A percentile compares a stretch with the other conserved stretches of the same genome.
Evolutionary conservation across 1,140 invertebrate species (phyloP).

Genomic region (Rhopalosiphum padi): DNA sequence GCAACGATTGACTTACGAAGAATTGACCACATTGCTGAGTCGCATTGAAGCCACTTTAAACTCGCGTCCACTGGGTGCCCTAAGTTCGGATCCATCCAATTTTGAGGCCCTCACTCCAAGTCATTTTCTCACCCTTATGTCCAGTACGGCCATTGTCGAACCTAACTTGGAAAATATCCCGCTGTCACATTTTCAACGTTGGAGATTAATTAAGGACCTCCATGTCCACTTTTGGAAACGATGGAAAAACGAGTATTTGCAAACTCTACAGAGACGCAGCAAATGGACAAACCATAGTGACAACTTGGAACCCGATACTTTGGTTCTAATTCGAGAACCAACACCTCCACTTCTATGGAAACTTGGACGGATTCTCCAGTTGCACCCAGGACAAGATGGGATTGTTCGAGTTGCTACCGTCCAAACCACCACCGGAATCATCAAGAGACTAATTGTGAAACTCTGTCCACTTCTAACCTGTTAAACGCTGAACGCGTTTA

Average conservation of each 20-base stretch:
- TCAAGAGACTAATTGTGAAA: not conserved
- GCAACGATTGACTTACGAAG: constrained; percentile 60
- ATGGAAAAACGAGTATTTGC: not conserved
- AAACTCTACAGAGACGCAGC: not conserved
- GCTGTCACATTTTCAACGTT: not conserved
- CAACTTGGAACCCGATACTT: not conserved
- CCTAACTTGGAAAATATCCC: not conserved
- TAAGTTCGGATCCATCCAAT: constrained; percentile 59
- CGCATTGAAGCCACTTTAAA: constrained; percentile 62
- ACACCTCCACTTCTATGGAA: not conserved
- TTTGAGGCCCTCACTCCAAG: constrained; percentile 9
- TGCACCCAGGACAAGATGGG: not conserved
- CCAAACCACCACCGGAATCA: not conserved
- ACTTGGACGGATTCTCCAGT: not conserved
- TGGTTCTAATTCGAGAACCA: not conserved
- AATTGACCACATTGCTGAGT: constrained; percentile 61
- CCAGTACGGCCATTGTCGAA: not conserved
- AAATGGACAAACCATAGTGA: not conserved
- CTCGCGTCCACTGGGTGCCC: constrained; percentile 60
- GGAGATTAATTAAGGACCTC: not conserved
- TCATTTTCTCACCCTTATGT: not conserved
- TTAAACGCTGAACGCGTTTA: not conserved
- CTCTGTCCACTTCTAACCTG: not conserved
- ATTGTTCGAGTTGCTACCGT: not conserved
- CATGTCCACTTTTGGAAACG: not conserved